Evolutionary conservation across 1,140 invertebrate genomes (phyloP).

Genomic region (Papilio helenus): DNA sequence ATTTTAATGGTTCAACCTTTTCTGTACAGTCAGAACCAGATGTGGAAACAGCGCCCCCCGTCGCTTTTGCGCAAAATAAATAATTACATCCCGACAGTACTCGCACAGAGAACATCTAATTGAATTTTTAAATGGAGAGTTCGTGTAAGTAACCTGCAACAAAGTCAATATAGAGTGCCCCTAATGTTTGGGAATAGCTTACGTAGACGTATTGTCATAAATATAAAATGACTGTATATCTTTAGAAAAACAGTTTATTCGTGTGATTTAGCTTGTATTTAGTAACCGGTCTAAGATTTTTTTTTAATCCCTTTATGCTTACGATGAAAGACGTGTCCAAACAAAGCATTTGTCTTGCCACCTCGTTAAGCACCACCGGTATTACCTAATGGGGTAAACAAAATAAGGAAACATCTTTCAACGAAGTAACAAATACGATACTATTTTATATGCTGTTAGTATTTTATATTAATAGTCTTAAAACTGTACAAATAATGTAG

Average conservation of each 20-base stretch:
- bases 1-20: constrained; percentile 26
- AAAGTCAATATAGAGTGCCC: constrained; percentile 1
- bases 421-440: background rate
- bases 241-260: too few relatives aligned
- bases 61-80: constrained; percentile 38
- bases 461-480: too few relatives aligned
- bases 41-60: constrained; percentile 31
- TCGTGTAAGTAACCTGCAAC: constrained; percentile 11
- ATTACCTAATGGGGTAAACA: constrained; percentile 31
- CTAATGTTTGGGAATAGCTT: background rate
- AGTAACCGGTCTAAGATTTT: background rate
- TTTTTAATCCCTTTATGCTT: constrained; percentile 17
- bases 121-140: constrained; percentile 31
- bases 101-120: constrained; percentile 29
- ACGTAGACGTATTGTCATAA: too few relatives aligned
- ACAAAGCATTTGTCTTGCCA: constrained; percentile 34
- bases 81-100: constrained; percentile 32
- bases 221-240: too few relatives aligned
- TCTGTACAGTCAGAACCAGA: constrained; percentile 24
- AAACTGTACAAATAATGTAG: too few relatives aligned
- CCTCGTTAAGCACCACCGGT: constrained; percentile 15
- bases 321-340: constrained; percentile 14
- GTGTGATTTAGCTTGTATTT: background rate
- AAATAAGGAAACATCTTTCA: constrained; percentile 27
- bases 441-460: background rate